Conservation (phyloP, 2,797 vertebrate species). For the Tokudaia muenninki region DNA sequence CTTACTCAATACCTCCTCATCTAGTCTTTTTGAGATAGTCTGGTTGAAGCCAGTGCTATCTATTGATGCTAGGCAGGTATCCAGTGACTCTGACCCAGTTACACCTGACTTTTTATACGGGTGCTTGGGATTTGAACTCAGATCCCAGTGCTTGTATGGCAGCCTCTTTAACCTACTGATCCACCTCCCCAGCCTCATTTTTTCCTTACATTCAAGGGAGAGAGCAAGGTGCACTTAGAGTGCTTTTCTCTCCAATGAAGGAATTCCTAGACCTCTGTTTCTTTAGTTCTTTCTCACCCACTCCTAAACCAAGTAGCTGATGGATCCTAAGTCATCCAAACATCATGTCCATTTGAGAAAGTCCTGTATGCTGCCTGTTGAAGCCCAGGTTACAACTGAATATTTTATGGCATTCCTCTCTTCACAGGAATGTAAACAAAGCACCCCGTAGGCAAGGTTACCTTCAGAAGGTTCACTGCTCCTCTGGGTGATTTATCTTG, state of each 20-base stretch:
- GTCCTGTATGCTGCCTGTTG: not conserved
- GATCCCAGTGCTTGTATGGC: not conserved
- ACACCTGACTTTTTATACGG: not conserved
- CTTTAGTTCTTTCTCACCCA: not conserved
- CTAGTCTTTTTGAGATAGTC: not conserved
- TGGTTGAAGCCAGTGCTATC: not conserved
- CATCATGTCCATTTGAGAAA: not conserved
- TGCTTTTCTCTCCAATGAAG: not conserved
- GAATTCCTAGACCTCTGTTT: not conserved
- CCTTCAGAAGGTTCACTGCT: not conserved
- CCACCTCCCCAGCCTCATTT: too few species aligned
- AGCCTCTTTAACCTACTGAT: not conserved
- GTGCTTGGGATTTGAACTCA: not conserved
- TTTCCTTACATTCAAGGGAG: not conserved
- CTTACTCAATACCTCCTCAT: not conserved
- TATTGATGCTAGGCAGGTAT: not conserved
- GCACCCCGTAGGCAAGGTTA: not conserved
- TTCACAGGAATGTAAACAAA: not conserved
- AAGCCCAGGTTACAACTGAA: not conserved
- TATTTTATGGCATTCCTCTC: not conserved
- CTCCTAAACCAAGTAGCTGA: not conserved
- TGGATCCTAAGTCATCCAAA: not conserved
- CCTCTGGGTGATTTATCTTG: slow-evolving; percentile 13
- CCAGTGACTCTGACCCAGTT: not conserved
- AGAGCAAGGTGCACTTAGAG: not conserved